Evolutionary conservation across 2,888 invertebrate genomes (phyloP).

Genomic region (Nasonia oneida): DNA sequence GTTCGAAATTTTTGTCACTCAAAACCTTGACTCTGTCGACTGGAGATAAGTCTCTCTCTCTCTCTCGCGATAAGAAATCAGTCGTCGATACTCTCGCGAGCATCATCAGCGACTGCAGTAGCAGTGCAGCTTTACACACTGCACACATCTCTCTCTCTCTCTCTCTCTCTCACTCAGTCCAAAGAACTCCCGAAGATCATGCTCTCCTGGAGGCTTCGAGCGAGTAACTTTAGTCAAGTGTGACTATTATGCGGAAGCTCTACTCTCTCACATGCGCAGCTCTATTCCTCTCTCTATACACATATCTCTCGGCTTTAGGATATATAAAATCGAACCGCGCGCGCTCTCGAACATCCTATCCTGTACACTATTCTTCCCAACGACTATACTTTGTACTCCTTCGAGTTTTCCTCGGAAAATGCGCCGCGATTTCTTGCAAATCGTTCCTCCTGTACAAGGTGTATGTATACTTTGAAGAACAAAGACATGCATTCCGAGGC

Average conservation of each 20-base stretch:
- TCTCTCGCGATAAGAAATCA: no score
- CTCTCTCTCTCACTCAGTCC: background rate
- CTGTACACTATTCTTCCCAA: background rate
- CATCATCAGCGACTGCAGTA: no score
- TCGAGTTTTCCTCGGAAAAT: no score
- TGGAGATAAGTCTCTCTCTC: no score
- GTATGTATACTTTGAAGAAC: background rate
- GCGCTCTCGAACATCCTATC: background rate
- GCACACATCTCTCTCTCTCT: background rate
- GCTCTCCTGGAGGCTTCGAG: slow-evolving; percentile 71
- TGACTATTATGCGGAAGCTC: slow-evolving; percentile 66
- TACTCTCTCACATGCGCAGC: slow-evolving; percentile 9
- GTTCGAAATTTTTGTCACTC: no score
- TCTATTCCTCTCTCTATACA: background rate
- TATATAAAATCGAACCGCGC: background rate
- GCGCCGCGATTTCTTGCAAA: no score
- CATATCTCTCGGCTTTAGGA: slow-evolving; percentile 8
- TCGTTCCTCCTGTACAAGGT: no score
- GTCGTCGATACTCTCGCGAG: no score
- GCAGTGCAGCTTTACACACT: background rate
- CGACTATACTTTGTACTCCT: no score
- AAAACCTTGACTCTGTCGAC: no score
- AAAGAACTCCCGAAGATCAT: slow-evolving; percentile 66
- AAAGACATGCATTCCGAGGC: background rate
- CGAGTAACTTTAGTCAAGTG: slow-evolving; percentile 75